Evolutionary conservation across 1,140 invertebrate species (phyloP), one percentile per base, ranked within the genome.

Genomic region (Hycleus phaleratus): DNA sequence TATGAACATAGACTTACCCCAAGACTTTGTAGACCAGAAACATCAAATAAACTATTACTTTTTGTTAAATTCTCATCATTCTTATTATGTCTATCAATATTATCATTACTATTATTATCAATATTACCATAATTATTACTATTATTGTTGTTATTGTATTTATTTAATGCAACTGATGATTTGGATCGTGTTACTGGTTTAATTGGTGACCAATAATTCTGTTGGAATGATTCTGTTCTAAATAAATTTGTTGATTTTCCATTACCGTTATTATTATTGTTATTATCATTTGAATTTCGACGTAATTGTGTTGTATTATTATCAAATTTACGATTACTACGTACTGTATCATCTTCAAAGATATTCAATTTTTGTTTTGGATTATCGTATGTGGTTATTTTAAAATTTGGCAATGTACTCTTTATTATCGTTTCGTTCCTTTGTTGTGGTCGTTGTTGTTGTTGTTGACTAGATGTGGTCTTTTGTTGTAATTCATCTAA

Each of bases 341-440:
- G 59, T 24, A 74, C 63, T 11, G 68, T 73, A 52, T 74, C 73
- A 58, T 74, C 73, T 59, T 74, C 73, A 58, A 73, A 74, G 12
- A 74, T 72, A 51, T 69, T 72, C 32, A 74, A 69, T 52, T 70
- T 73, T 49, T 68, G 58, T 56, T 74, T 74, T 7, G 71, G 68
- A 18, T 68, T 62, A 51, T 74, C 67, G 50, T 74, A 74, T 3
- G 73, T 72, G 2, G 73, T 66, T 55, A 74, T 73, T 65, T 72
- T 69, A 58, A 74, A 74, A 58, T 56, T 56, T 38, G 52, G 52
- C 25, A 55, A 55, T 18, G 52, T 55, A 24, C 52, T 55, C 26
- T 39, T 47, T 46, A 11, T 56, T 51, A 46, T 43, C 32, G 25
- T 39, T 46, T n/a, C 40, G 2, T 11, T 42, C 9, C 0, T 42